Conservation (phyloP, 92 coral and sea anemone genomes). For the Porites evermanni region DNA sequence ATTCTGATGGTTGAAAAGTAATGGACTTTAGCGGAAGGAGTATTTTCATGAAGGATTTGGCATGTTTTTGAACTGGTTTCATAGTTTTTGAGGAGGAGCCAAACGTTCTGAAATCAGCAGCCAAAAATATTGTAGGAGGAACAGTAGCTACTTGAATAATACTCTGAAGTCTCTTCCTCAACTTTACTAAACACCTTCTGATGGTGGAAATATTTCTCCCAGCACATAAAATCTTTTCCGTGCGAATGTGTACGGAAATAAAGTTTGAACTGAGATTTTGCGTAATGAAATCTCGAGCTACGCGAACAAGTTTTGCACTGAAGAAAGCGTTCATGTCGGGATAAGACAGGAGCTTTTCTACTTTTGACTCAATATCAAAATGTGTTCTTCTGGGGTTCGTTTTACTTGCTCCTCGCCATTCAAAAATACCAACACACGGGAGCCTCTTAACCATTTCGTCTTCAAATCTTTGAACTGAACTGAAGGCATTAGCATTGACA, state of each 20-base stretch:
- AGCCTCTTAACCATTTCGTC: not conserved
- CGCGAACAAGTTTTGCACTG: not conserved
- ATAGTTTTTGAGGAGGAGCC: not conserved
- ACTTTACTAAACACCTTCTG: not conserved
- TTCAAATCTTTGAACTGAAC: constrained; percentile 61
- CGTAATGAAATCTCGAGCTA: not conserved
- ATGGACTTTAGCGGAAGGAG: not conserved
- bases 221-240: not conserved
- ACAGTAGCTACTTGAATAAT: not conserved
- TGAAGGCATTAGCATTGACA: constrained; percentile 69
- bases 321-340: not conserved
- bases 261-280: not conserved
- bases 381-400: not conserved
- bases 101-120: not conserved
- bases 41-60: not conserved
- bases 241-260: constrained; percentile 1
- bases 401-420: not conserved
- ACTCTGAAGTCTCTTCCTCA: not conserved
- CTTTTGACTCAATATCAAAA: not conserved
- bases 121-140: not conserved
- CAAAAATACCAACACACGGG: constrained; percentile 5
- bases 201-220: too few relatives aligned
- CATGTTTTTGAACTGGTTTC: not conserved
- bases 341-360: not conserved
- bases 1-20: not conserved